Evolutionary conservation across 2,113 vertebrate genomes (phyloP).

Genomic region (Thryonomys swinderianus): DNA sequence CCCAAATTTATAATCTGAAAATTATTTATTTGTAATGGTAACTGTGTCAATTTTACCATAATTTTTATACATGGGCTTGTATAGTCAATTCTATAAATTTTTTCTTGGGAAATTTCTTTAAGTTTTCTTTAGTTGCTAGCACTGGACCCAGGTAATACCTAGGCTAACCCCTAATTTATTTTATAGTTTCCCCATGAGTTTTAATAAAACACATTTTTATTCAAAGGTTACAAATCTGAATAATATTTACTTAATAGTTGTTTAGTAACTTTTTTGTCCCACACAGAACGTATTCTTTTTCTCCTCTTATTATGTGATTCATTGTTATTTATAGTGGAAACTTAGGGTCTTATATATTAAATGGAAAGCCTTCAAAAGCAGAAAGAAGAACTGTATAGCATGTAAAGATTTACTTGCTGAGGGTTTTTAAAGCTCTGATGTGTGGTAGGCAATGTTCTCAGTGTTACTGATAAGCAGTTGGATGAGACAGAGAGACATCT

Average conservation of each 20-base stretch:
- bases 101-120: slow-evolving; percentile 35
- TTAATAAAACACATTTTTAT: neutral
- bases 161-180: neutral
- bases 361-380: neutral
- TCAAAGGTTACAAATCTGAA: neutral
- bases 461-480: neutral
- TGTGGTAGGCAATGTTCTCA: neutral
- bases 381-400: neutral
- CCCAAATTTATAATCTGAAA: slow-evolving; percentile 36
- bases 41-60: neutral
- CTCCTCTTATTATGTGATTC: neutral
- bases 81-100: slow-evolving; percentile 28
- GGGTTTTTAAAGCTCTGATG: slow-evolving; percentile 3
- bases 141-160: slow-evolving; percentile 1
- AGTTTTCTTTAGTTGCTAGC: neutral
- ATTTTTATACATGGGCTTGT: slow-evolving; percentile 16
- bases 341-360: neutral
- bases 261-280: slow-evolving; percentile 12
- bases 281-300: neutral
- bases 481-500: neutral
- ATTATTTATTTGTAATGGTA: slow-evolving; percentile 30
- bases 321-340: neutral
- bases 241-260: slow-evolving; percentile 6
- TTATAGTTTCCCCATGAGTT: neutral
- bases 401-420: neutral